Conservation (phyloP, 2,888 invertebrate genomes). For the Dryocosmus kuriphilus region DNA sequence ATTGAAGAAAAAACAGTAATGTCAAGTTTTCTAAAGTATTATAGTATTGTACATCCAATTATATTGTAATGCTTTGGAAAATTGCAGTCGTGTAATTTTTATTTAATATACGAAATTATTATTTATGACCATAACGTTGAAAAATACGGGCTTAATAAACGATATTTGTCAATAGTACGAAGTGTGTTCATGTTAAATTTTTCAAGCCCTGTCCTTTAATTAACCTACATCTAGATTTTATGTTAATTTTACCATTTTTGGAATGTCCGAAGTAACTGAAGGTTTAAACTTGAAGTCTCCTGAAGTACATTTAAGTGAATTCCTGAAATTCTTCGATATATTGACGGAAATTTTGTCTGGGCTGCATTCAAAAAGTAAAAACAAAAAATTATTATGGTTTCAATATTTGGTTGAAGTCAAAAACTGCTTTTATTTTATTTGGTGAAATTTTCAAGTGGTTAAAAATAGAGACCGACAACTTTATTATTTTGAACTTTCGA, state of each 20-base stretch:
- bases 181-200: not conserved
- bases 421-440: no score
- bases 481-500: no score
- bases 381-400: no score
- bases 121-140: conserved; percentile 71
- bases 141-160: conserved; percentile 72
- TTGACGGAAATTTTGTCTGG: no score
- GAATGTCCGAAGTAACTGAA: no score
- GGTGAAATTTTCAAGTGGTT: no score
- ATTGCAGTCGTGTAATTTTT: conserved; percentile 41
- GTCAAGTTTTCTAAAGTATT: conserved; percentile 72
- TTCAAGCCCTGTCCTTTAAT: not conserved
- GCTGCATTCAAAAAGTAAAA: no score
- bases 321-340: no score
- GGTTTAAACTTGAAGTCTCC: no score
- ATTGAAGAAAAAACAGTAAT: conserved; percentile 55
- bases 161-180: conserved; percentile 62
- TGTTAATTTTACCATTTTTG: not conserved
- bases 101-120: conserved; percentile 63
- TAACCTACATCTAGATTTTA: not conserved
- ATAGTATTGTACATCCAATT: conserved; percentile 52
- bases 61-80: conserved; percentile 44
- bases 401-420: no score
- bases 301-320: no score
- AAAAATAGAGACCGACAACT: no score